These are phyloP conservation scores for Coptodon bakossiorum DNA, from an alignment of 2,113 vertebrate genomes.

Conservation along the genomic window DNA sequence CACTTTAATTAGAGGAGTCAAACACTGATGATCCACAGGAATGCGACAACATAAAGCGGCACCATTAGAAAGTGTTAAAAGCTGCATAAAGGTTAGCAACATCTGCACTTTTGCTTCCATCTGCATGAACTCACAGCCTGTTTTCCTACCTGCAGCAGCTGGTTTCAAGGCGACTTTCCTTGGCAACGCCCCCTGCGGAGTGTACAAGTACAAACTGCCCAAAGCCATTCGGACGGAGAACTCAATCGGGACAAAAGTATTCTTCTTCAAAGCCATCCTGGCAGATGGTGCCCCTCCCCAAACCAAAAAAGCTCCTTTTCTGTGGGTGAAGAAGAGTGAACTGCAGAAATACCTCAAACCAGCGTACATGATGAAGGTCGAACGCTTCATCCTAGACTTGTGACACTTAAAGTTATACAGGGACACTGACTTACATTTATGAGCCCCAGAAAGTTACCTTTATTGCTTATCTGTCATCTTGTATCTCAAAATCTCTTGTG, in stretches of 20 bases:
- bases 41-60: background rate
- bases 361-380: constrained; percentile 81
- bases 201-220: constrained; percentile 95
- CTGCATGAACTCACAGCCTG: background rate
- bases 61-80: background rate
- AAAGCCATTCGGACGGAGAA: constrained; percentile 71
- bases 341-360: constrained; percentile 82
- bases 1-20: constrained; percentile 1
- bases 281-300: constrained; percentile 46
- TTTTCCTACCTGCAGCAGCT: constrained; percentile 64
- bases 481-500: background rate
- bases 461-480: background rate
- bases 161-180: constrained; percentile 80
- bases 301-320: constrained; percentile 24
- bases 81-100: background rate
- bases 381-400: constrained; percentile 75
- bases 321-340: constrained; percentile 86
- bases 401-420: constrained; percentile 46
- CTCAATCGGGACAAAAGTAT: constrained; percentile 81
- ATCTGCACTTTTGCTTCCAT: background rate
- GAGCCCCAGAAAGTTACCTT: background rate
- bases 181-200: constrained; percentile 87
- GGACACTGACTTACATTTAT: background rate
- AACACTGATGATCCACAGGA: background rate
- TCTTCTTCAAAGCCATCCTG: constrained; percentile 96